Conservation (phyloP, 1,140 invertebrate species). For the Drosophila arizonae region DNA sequence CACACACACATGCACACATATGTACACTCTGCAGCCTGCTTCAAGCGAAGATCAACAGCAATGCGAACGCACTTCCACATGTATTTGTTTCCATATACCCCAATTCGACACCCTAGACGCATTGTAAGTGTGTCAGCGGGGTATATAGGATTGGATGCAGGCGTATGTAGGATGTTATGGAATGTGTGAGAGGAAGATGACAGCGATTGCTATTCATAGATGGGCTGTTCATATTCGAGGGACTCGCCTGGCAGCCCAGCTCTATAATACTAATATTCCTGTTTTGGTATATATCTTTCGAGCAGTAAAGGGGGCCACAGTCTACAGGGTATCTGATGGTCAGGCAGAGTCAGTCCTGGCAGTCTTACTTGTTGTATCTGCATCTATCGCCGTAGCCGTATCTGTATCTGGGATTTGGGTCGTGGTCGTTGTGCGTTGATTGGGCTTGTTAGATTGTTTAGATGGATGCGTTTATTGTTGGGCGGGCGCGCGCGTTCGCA, state of each 20-base stretch:
- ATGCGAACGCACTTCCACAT: conserved; percentile 11
- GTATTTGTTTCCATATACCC: conserved; percentile 1
- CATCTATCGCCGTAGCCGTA: conserved; percentile 6
- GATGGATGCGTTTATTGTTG: conserved; percentile 43
- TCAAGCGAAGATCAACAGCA: conserved; percentile 26
- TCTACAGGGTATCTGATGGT: no score
- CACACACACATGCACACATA: background rate
- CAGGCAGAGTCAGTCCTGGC: no score
- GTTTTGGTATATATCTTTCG: no score
- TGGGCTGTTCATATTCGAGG: no score
- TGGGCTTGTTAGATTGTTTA: conserved; percentile 45
- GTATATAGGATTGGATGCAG: no score
- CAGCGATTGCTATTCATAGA: no score
- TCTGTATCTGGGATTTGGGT: conserved; percentile 64
- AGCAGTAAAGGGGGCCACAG: no score
- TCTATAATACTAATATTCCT: no score
- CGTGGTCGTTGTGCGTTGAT: conserved; percentile 75
- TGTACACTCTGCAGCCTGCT: background rate
- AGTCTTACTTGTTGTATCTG: background rate
- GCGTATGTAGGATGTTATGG: no score
- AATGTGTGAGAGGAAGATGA: no score
- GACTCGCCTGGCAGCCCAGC: no score
- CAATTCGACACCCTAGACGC: background rate
- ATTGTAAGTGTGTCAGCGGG: no score
- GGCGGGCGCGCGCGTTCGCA: conserved; percentile 25